These are phyloP conservation scores for Sclerurus mexicanus DNA, from an alignment of 2,113 vertebrate species.

Conservation along the genomic window DNA sequence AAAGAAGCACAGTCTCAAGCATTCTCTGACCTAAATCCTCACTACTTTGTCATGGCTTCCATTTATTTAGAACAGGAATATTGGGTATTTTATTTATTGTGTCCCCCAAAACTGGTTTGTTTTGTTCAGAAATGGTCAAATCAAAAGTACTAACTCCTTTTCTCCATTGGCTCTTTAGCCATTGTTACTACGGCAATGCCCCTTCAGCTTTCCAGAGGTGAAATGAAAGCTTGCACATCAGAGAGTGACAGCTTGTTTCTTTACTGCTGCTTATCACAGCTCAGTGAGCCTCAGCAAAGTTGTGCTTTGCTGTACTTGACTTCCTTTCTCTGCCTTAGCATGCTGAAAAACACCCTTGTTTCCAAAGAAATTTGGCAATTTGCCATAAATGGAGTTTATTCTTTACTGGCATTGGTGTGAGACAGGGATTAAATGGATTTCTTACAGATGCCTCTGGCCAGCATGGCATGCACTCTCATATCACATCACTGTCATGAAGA, in stretches of 20 bases:
- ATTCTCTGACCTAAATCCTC: background rate
- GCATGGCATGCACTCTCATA: rapidly evolving
- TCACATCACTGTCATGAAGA: background rate
- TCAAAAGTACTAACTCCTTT: background rate
- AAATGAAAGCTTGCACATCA: background rate
- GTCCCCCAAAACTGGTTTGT: background rate
- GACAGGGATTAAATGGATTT: background rate
- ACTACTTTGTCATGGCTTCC: background rate
- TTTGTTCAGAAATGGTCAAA: background rate
- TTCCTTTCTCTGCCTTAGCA: background rate
- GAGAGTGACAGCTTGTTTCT: background rate
- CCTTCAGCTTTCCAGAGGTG: background rate
- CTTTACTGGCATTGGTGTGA: background rate
- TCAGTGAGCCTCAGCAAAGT: background rate
- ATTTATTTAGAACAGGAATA: background rate
- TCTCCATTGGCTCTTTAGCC: background rate
- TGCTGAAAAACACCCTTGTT: background rate
- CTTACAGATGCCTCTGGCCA: background rate
- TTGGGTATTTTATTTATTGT: background rate
- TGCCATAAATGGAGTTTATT: background rate
- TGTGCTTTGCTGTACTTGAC: background rate
- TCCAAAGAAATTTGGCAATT: background rate
- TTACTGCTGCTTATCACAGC: background rate
- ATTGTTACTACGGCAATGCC: background rate
- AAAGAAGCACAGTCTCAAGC: background rate